Conservation (phyloP, 2,797 vertebrate genomes). For the Nasua narica region DNA sequence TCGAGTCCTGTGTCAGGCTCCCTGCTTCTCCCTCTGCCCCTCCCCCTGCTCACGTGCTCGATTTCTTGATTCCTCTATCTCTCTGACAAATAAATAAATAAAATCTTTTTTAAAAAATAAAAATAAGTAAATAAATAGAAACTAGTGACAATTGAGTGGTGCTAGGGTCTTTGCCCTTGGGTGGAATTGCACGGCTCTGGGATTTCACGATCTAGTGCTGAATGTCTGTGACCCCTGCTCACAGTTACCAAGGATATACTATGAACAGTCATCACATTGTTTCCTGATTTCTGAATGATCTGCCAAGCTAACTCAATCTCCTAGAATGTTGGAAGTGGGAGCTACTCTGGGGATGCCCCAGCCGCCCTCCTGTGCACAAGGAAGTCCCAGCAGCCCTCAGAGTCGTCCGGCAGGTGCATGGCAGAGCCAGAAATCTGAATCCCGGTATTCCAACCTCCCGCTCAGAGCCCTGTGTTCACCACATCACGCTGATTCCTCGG, state of each 20-base stretch:
- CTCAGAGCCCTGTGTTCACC: background rate
- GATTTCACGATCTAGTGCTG: background rate
- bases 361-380: background rate
- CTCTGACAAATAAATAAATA: no score
- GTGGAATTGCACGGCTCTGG: background rate
- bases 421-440: background rate
- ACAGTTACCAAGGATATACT: background rate
- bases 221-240: background rate
- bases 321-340: background rate
- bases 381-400: background rate
- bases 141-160: background rate
- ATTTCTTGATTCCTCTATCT: no score
- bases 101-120: no score
- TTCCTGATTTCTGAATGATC: conserved; percentile 4
- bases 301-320: background rate
- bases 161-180: background rate
- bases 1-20: no score
- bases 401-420: background rate
- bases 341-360: background rate
- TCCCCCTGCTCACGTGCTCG: no score
- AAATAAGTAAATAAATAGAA: background rate
- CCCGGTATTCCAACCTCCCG: background rate
- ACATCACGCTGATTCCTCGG: background rate
- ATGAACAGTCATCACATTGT: background rate
- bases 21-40: no score